These are phyloP conservation scores for Trachelus iudaicus DNA, from an alignment of 2,888 invertebrate species.

Conservation along the genomic window DNA sequence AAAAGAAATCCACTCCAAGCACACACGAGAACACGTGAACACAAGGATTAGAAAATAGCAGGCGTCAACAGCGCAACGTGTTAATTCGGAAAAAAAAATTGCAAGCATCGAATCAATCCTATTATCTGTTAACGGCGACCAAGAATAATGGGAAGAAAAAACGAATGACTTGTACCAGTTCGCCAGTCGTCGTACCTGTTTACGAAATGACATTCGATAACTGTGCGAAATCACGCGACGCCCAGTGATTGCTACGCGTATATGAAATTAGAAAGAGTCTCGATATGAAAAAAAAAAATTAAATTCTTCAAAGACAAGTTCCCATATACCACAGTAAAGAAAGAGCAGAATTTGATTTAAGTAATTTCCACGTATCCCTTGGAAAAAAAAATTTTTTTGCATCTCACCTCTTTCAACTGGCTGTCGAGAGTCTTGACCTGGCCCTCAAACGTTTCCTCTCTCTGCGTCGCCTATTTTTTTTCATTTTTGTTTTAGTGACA, in stretches of 20 bases:
- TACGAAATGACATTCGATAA: neutral
- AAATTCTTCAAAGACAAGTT: too few relatives aligned
- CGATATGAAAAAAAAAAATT: too few relatives aligned
- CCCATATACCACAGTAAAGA: neutral
- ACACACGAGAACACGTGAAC: neutral
- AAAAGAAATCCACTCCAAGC: neutral
- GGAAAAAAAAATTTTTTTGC: neutral
- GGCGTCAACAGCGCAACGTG: neutral
- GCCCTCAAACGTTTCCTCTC: constrained; percentile 93
- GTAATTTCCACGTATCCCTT: neutral
- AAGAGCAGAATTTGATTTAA: too few relatives aligned
- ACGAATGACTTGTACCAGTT: neutral
- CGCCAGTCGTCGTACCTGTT: neutral
- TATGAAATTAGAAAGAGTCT: neutral
- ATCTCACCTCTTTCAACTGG: constrained; percentile 92
- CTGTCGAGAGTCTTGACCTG: constrained; percentile 91
- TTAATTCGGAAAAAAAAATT: neutral
- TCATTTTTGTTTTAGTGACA: constrained; percentile 41
- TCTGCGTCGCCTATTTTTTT: constrained; percentile 85
- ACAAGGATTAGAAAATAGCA: neutral
- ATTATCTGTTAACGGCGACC: neutral
- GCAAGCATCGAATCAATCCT: neutral
- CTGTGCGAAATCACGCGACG: neutral
- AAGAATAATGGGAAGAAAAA: neutral
- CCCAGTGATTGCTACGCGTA: neutral